A percentile compares a stretch with the other conserved stretches of the same genome.
Conservation (phyloP, 2,888 invertebrate species). For the Scaptomyza tumidula region DNA sequence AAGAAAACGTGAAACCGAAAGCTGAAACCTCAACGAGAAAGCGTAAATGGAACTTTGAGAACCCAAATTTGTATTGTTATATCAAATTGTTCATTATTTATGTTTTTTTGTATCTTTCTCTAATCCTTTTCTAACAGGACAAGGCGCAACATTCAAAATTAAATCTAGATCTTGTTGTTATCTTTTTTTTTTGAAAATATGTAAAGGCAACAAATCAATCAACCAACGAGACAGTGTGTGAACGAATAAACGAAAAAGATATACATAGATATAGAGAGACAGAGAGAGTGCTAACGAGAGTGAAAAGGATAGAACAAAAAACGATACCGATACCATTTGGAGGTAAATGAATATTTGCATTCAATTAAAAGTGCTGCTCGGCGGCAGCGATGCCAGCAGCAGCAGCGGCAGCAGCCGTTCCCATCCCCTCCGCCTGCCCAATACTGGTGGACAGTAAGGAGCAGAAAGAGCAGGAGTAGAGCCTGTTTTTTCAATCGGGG, state of each 20-base stretch:
- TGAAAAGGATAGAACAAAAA: slow-evolving; percentile 3
- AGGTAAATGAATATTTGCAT: slow-evolving; percentile 66
- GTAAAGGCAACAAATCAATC: slow-evolving; percentile 34
- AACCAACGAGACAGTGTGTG: background rate
- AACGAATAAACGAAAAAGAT: background rate
- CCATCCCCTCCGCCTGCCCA: slow-evolving; percentile 18
- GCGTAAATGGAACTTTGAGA: slow-evolving; percentile 4
- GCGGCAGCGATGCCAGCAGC: slow-evolving; percentile 69
- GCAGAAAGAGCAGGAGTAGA: slow-evolving; percentile 26
- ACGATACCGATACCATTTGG: slow-evolving; percentile 6
- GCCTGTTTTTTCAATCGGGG: slow-evolving; percentile 8
- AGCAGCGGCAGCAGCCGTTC: background rate
- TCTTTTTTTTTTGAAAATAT: slow-evolving; percentile 25
- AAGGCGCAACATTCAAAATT: background rate
- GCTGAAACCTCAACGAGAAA: slow-evolving; percentile 2
- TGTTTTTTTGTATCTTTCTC: background rate
- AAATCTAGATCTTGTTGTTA: slow-evolving; percentile 4
- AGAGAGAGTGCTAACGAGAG: background rate
- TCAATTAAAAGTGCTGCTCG: slow-evolving; percentile 61
- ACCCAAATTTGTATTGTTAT: background rate
- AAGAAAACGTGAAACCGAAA: background rate
- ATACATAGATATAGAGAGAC: background rate
- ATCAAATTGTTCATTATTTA: background rate
- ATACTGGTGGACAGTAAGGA: slow-evolving; percentile 20
- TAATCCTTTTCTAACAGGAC: slow-evolving; percentile 8